Conservation (phyloP, 2,888 invertebrate species). For the Xestobium rufovillosum region DNA sequence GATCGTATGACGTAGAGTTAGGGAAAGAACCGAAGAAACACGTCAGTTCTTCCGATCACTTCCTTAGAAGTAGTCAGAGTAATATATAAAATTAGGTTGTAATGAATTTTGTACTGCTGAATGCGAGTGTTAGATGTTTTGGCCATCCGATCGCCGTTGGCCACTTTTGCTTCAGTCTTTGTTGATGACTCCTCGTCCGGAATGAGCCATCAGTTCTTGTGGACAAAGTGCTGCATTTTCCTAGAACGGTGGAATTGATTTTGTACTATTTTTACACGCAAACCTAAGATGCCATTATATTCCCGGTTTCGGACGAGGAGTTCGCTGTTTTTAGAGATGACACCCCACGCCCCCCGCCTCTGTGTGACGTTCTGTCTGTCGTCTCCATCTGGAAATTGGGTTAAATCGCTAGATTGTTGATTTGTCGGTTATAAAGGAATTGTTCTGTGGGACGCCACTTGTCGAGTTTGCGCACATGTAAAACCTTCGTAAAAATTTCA, state of each 20-base stretch:
- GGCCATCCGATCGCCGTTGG: slow-evolving; percentile 20
- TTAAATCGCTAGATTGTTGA: no score
- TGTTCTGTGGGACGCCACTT: no score
- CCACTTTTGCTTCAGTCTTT: slow-evolving; percentile 4
- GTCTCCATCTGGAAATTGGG: no score
- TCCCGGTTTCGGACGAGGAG: slow-evolving; percentile 16
- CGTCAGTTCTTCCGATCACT: slow-evolving; percentile 28
- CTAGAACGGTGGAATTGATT: slow-evolving; percentile 30
- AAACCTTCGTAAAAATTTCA: no score
- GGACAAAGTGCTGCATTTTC: no score
- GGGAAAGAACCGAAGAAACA: slow-evolving; percentile 15
- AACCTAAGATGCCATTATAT: no score
- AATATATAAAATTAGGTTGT: slow-evolving; percentile 36
- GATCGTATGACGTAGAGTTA: slow-evolving; percentile 30
- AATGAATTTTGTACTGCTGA: slow-evolving; percentile 36
- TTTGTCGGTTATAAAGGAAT: no score
- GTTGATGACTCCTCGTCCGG: no score
- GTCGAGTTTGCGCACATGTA: no score
- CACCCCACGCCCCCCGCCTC: slow-evolving; percentile 12
- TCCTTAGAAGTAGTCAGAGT: slow-evolving; percentile 33
- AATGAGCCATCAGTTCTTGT: no score
- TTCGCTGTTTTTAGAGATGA: slow-evolving; percentile 7
- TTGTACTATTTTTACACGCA: slow-evolving; percentile 31
- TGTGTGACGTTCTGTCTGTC: no score
- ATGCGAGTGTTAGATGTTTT: slow-evolving; percentile 30